Evolutionary conservation across 30 jellyfish, hydroid and myxozoan species (phyloP).

Genomic region (Nemopilema nomurai): DNA sequence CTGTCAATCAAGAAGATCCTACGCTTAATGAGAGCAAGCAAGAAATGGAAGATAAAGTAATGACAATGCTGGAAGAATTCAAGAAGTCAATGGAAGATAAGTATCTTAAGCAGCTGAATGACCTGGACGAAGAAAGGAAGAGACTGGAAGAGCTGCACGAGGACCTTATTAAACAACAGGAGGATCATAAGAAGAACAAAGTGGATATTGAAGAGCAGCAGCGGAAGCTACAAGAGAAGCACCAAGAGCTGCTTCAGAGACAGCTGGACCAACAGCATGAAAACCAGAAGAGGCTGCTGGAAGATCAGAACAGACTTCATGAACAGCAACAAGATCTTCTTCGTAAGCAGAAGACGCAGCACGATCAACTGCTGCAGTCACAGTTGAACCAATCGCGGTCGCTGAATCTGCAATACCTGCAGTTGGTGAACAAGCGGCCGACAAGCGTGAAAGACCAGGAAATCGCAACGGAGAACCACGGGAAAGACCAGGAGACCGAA

Average conservation of each 20-base stretch:
- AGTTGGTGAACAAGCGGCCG: constrained; percentile 32
- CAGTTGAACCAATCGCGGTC: constrained; percentile 53
- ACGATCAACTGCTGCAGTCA: constrained; percentile 57
- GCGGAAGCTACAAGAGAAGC: constrained; percentile 69
- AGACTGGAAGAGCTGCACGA: constrained; percentile 54
- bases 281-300: constrained; percentile 35
- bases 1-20: constrained; percentile 11
- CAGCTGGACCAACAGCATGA: constrained; percentile 73
- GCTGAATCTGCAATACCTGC: constrained; percentile 39
- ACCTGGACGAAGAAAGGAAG: constrained; percentile 56
- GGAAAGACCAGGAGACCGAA: constrained; percentile 62
- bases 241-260: constrained; percentile 57
- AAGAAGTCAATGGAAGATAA: constrained; percentile 66
- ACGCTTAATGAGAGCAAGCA: constrained; percentile 1
- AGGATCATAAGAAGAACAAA: constrained; percentile 49
- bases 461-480: constrained; percentile 37
- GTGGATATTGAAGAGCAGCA: constrained; percentile 47
- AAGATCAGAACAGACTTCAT: constrained; percentile 62
- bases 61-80: constrained; percentile 53
- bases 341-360: constrained; percentile 58
- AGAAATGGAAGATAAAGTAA: constrained; percentile 27
- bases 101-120: constrained; percentile 51
- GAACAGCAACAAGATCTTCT: constrained; percentile 66
- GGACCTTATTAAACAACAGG: constrained; percentile 42
- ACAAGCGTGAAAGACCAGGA: constrained; percentile 46